Evolutionary conservation across 2,797 vertebrate genomes (phyloP), one percentile per base, ranked within the genome.

Genomic region (Leuciscus waleckii): DNA sequence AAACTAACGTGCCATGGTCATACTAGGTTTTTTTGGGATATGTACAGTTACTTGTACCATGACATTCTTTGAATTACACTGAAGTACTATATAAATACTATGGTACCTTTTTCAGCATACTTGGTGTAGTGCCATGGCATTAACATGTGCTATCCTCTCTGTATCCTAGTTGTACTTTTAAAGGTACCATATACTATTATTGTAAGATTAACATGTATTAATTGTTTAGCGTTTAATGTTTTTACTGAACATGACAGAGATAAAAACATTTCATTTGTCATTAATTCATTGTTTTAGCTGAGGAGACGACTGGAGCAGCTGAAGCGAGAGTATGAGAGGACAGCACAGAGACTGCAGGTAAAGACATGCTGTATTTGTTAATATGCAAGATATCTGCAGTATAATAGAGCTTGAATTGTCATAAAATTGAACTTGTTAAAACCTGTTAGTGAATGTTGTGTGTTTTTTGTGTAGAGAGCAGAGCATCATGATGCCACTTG

Each of bases 401-500:
- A 21, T 51, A 19, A 14, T 7, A 29, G 16, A 0, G 4, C 11
- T 23, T 65, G 8, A 61, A 16, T 69, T 46, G 19, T 35, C 29
- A 56, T 43, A 41, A 16, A 26, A 56, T 43, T 7, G 0, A 70
- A 54, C 5, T 23, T 43, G n/a, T 73, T 23, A 3, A 35, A n/a
- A 21, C 14, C 11, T 54, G 19, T 61, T 43, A 19, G 5, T 74
- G 13, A 69, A 10, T 81, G 23, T 68, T 58, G 26, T 49, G 6
- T 73, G 23, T 78, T 46, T 65, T 67, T 80, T 71, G 21, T 89
- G 89, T 39, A 96, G 95, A 93, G 93, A 9, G 95, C 95, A 1
- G 95, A 96, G 89, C 92, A 87, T 23, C 76, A 89, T 35, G 94
- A 95, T 1, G 91, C 86, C 0, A 91, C 92, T 32, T 90, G 68